Percentiles rank a stretch among this genome's conserved stretches.
Conservation (phyloP, 2,113 vertebrate genomes). For the Ptyas mucosa region DNA sequence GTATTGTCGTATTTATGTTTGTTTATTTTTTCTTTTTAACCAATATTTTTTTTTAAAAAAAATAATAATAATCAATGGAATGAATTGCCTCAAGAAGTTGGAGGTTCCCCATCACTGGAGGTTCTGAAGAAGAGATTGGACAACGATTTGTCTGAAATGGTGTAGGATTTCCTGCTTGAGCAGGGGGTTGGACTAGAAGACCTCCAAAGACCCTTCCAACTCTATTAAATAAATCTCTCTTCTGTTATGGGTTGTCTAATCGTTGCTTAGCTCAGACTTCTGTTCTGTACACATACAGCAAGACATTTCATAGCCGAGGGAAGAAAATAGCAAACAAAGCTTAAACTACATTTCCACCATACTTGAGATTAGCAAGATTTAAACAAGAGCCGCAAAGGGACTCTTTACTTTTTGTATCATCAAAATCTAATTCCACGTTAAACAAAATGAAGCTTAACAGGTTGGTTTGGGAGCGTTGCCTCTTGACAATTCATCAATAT, state of each 20-base stretch:
- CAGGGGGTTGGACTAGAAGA: not conserved
- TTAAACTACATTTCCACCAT: not conserved
- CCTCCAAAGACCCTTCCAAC: not conserved
- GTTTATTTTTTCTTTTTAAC: no score
- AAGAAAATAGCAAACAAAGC: not conserved
- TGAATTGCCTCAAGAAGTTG: not conserved
- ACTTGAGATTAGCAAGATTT: not conserved
- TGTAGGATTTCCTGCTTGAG: not conserved
- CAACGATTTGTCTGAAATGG: not conserved
- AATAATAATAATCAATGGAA: not conserved
- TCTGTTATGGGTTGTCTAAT: not conserved
- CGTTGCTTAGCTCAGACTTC: not conserved
- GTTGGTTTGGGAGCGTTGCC: constrained; percentile 31
- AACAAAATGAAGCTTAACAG: constrained; percentile 9
- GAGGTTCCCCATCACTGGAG: not conserved
- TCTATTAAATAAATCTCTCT: not conserved
- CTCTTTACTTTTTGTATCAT: not conserved
- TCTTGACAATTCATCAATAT: constrained; percentile 39
- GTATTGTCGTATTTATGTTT: no score
- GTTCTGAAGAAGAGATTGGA: not conserved
- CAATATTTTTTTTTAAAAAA: no score
- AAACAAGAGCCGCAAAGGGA: not conserved
- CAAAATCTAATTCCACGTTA: constrained; percentile 30
- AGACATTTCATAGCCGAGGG: not conserved
- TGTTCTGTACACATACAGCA: not conserved